These are phyloP conservation scores for Incurvaria masculella DNA, from an alignment of 2,888 invertebrate genomes.

Conservation along the genomic window DNA sequence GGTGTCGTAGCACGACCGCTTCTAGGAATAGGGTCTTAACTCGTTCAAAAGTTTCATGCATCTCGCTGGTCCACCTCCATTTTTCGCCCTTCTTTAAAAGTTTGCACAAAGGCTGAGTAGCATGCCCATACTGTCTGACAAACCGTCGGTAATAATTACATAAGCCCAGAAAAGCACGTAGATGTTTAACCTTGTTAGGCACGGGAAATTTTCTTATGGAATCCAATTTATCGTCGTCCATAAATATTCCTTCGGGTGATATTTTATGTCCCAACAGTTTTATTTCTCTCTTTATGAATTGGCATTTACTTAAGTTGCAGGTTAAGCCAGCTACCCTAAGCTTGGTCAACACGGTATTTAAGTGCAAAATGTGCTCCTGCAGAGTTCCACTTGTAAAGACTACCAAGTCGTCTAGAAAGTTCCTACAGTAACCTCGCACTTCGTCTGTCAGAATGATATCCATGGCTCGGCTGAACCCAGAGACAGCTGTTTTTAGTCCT, in stretches of 20 bases:
- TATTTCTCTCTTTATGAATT: constrained; percentile 6
- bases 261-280: constrained; percentile 11
- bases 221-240: constrained; percentile 13
- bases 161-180: not conserved
- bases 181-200: constrained; percentile 18
- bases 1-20: not conserved
- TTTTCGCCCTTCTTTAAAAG: not conserved
- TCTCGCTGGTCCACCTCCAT: not conserved
- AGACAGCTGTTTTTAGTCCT: constrained; percentile 12
- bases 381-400: constrained; percentile 6
- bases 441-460: constrained; percentile 9
- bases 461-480: constrained; percentile 10
- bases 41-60: not conserved
- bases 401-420: constrained; percentile 12
- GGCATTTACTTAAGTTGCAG: constrained; percentile 9
- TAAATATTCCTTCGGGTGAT: constrained; percentile 1
- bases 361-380: constrained; percentile 8
- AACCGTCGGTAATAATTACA: not conserved
- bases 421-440: constrained; percentile 9
- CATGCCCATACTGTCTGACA: not conserved
- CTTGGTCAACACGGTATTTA: constrained; percentile 5
- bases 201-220: constrained; percentile 18
- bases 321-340: constrained; percentile 8
- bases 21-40: not conserved
- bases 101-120: not conserved